Evolutionary conservation across 2,113 vertebrate genomes (phyloP).

Genomic region (Aptenodytes forsteri): DNA sequence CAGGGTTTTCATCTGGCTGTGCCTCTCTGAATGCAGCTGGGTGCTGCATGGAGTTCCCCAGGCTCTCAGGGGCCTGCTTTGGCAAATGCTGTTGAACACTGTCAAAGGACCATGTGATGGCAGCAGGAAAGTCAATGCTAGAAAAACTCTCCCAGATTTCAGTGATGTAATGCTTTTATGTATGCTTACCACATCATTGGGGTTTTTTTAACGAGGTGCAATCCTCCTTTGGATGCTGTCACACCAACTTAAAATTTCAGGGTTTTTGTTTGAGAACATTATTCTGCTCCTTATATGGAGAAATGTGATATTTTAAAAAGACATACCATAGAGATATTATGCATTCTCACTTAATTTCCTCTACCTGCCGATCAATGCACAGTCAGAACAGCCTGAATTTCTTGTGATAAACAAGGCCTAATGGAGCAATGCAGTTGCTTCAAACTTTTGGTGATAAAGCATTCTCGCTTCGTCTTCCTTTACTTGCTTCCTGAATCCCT

Average conservation of each 20-base stretch:
- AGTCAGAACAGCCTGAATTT: neutral
- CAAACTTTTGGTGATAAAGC: neutral
- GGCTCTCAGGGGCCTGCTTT: neutral
- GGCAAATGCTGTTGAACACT: neutral
- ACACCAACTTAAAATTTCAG: neutral
- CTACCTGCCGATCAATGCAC: neutral
- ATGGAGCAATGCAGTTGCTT: neutral
- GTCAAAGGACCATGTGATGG: neutral
- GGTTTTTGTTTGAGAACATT: neutral
- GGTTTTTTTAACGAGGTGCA: fast-evolving
- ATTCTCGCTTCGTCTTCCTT: neutral
- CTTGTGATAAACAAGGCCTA: neutral
- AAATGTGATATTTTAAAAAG: neutral
- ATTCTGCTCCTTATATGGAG: neutral
- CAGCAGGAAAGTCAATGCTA: neutral
- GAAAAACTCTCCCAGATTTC: neutral
- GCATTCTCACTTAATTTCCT: neutral
- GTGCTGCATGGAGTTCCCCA: neutral
- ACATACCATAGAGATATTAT: fast-evolving
- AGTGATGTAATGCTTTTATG: neutral
- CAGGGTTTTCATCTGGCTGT: neutral
- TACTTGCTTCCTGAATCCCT: neutral
- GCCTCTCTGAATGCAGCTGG: neutral
- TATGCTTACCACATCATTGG: neutral
- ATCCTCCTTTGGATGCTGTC: neutral